These are phyloP conservation scores for Alca torda DNA, from an alignment of 2,797 vertebrate genomes.

Conservation along the genomic window DNA sequence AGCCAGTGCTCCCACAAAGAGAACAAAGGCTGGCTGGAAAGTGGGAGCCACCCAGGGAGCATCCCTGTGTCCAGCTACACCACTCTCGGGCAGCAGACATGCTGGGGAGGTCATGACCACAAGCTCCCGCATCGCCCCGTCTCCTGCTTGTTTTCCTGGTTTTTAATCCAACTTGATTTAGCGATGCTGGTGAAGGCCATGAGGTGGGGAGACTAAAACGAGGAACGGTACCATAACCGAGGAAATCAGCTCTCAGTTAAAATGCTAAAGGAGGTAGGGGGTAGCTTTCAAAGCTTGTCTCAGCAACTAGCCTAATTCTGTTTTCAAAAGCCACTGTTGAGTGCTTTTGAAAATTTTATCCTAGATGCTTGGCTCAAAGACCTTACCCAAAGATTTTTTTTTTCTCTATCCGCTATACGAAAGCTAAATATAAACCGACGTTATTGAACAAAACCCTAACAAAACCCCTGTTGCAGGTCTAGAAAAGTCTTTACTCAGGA, in stretches of 20 bases:
- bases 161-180: neutral
- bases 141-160: neutral
- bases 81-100: neutral
- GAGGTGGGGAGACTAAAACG: neutral
- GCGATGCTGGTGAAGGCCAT: constrained; percentile 8
- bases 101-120: constrained; percentile 38
- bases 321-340: constrained; percentile 57
- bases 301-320: constrained; percentile 62
- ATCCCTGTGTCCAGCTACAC: constrained; percentile 26
- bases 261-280: constrained; percentile 40
- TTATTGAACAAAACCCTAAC: constrained; percentile 46
- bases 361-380: constrained; percentile 55
- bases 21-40: constrained; percentile 56
- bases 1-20: constrained; percentile 55
- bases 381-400: constrained; percentile 36
- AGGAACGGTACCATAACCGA: neutral
- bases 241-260: constrained; percentile 14
- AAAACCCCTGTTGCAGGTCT: constrained; percentile 42
- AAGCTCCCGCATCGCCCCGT: neutral
- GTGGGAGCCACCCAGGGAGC: constrained; percentile 57
- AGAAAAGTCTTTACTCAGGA: constrained; percentile 51
- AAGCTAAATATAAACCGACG: constrained; percentile 46
- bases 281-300: constrained; percentile 53
- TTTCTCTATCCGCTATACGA: neutral
- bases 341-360: constrained; percentile 60